A percentile compares a stretch with the other conserved stretches of the same genome.
Evolutionary conservation across 2,113 vertebrate genomes (phyloP).

Genomic region (Hyperopisus bebe): DNA sequence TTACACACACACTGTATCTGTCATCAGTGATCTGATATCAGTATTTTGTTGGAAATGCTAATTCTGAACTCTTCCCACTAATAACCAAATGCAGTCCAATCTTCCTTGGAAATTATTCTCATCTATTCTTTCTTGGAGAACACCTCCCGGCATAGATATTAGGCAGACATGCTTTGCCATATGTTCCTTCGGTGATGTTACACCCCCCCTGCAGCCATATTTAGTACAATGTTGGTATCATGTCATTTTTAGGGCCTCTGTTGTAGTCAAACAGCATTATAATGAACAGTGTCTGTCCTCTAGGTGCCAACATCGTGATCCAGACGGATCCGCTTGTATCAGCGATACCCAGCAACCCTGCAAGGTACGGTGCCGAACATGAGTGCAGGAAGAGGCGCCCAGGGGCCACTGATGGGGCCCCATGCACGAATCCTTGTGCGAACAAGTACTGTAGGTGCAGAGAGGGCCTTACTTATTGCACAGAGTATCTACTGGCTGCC

Average conservation of each 20-base stretch:
- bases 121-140: background rate
- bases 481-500: background rate
- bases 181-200: background rate
- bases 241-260: background rate
- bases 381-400: conserved; percentile 79
- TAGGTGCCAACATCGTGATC: conserved; percentile 92
- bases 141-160: background rate
- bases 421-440: conserved; percentile 83
- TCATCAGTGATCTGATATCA: background rate
- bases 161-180: background rate
- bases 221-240: background rate
- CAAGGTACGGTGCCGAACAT: conserved; percentile 78
- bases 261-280: background rate
- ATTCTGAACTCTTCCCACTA: background rate
- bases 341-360: conserved; percentile 63
- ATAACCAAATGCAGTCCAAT: background rate
- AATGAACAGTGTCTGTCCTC: conserved; percentile 29
- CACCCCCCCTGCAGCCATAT: background rate
- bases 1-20: background rate
- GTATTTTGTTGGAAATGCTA: background rate
- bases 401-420: conserved; percentile 67
- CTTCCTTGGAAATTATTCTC: background rate
- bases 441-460: conserved; percentile 83
- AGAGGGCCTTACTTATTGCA: background rate
- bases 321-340: conserved; percentile 78